Base-by-base conservation (phyloP, 2,888 invertebrate species). In the Drosophila prolongata region DNA sequence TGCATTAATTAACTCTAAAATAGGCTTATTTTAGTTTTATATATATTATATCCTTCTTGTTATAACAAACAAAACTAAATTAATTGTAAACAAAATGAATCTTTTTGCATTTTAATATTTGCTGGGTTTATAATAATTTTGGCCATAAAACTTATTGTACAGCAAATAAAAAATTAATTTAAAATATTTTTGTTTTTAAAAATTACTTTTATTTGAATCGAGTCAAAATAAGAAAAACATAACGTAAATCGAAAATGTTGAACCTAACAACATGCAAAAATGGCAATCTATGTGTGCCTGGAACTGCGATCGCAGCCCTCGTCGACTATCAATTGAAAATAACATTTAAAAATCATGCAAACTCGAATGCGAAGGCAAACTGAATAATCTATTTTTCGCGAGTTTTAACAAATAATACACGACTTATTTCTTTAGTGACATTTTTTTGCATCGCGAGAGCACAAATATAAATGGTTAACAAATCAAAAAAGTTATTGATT, bases 1-100 rank as follows among this genome's bases (percentile, higher is more conserved):
- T 87, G 80, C 79, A 78, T 84, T 84, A 88, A 84, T 84, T 84
- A 89, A 87, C 75, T 87, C 87, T 85, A 87, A 87, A 84, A 84
- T 83, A 88, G 80, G 87, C 83, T 86, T 82, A 87, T 53, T 30
- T 57, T 56, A 55, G 30, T 64, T 67, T 27, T 49, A 47, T 58
- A 62, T 60, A 35, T 40, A 53, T 40, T 68, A 30, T 62, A 44
- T 70, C 44, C 19, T 53, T 53, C 46, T 67, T 46, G 50, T 74
- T 75, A 55, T 57, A 72, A 72, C 72, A 73, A 75, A 73, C 56
- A 56, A 73, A 73, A 73, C 50, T 50, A 60, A 74, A 58, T 49
- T 49, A 47, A 49, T 57, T 44, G 38, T 71, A 71, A 73, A 72
- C 65, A 65, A 64, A 71, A 62, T 47, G 34, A 56, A 56, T 37